These are phyloP conservation scores for Patiria miniata DNA, from an alignment of 35 echinoderm and acorn worm species.

Conservation along the genomic window DNA sequence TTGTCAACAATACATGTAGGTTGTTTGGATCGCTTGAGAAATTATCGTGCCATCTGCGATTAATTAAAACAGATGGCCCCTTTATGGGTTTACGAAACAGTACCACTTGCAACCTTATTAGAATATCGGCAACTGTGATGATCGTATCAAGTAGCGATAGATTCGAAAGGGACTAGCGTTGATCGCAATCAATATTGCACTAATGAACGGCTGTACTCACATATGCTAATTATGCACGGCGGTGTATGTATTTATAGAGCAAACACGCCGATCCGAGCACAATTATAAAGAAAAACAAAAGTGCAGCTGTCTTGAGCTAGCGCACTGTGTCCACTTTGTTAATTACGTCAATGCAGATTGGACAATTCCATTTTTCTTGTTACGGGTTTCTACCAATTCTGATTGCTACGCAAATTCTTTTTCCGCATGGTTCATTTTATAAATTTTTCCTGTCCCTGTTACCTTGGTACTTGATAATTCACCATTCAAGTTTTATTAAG, in stretches of 20 bases:
- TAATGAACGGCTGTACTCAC: not conserved
- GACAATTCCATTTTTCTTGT: no score
- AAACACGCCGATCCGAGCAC: not conserved
- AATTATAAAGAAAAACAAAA: not conserved
- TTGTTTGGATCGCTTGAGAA: no score
- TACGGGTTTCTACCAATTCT: no score
- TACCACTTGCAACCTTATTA: not conserved
- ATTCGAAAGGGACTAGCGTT: not conserved
- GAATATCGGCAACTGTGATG: not conserved
- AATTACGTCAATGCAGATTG: no score
- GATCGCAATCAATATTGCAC: not conserved
- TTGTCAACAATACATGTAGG: no score
- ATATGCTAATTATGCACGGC: not conserved
- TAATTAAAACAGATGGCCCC: conserved; percentile 13
- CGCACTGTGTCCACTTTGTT: no score
- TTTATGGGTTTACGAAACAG: not conserved
- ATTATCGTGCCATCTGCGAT: not conserved
- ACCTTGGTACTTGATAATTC: no score
- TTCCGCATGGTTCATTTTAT: no score
- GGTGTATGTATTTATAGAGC: not conserved
- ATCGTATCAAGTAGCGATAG: not conserved
- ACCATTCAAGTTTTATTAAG: no score
- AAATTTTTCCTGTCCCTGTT: no score
- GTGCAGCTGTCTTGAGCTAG: no score
- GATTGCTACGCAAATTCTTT: no score